Conservation (phyloP, 1,140 invertebrate genomes). For the Amphibalanus amphitrite region DNA sequence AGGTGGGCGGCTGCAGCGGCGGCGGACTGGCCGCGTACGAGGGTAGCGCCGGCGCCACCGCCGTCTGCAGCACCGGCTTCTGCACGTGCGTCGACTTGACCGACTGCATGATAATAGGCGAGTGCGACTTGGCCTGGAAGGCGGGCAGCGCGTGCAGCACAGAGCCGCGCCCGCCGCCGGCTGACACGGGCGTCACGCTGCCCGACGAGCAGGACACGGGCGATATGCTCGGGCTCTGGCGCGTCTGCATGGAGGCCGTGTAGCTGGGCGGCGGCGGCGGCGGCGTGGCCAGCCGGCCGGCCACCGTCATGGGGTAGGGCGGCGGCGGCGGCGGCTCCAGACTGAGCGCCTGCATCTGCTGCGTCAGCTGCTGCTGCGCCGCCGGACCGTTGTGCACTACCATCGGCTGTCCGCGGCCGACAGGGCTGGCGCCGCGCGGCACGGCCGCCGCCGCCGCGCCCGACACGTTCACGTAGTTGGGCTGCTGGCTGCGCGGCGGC, state of each 20-base stretch:
- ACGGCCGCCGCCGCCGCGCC: conserved; percentile 19
- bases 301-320: conserved; percentile 46
- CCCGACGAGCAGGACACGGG: conserved; percentile 9
- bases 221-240: conserved; percentile 45
- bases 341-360: conserved; percentile 69
- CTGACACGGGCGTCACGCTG: conserved; percentile 4
- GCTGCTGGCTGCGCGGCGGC: conserved; percentile 17
- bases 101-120: conserved; percentile 88
- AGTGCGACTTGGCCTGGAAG: conserved; percentile 61
- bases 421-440: conserved; percentile 54
- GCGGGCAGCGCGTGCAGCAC: conserved; percentile 49
- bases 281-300: conserved; percentile 27
- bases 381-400: conserved; percentile 62
- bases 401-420: conserved; percentile 46
- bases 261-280: conserved; percentile 62
- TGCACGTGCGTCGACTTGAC: conserved; percentile 87
- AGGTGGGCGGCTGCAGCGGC: conserved; percentile 26
- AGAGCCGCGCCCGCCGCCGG: conserved; percentile 3
- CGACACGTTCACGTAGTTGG: conserved; percentile 18
- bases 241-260: conserved; percentile 61
- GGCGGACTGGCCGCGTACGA: conserved; percentile 18
- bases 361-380: conserved; percentile 61
- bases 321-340: conserved; percentile 58
- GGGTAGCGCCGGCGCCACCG: conserved; percentile 67
- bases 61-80: conserved; percentile 81